Conservation (phyloP, 2,113 vertebrate genomes). For the Phoenicopterus ruber region DNA sequence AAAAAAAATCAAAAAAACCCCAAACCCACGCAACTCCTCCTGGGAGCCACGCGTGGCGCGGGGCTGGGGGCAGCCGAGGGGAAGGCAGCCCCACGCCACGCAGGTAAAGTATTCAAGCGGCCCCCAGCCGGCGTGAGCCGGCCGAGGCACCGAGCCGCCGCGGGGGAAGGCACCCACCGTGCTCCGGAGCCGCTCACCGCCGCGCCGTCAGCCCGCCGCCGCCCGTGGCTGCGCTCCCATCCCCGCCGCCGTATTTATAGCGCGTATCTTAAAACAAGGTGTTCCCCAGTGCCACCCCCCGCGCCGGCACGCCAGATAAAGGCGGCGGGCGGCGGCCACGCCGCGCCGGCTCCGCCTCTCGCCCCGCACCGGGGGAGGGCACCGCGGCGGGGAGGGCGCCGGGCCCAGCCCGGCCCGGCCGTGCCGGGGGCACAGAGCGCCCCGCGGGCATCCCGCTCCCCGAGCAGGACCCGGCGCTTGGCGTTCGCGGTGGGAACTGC, state of each 20-base stretch:
- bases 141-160: not conserved
- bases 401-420: not conserved
- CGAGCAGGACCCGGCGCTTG: not conserved
- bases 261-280: conserved; percentile 32
- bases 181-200: not conserved
- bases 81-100: not conserved
- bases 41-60: not conserved
- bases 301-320: conserved; percentile 55
- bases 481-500: not conserved
- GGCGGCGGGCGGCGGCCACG: conserved; percentile 45
- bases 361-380: conserved; percentile 10
- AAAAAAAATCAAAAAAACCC: too few species aligned
- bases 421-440: not conserved
- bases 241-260: conserved; percentile 71
- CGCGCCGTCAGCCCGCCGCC: not conserved
- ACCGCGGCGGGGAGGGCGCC: not conserved
- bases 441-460: not conserved
- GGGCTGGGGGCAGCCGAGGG: not conserved
- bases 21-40: not conserved
- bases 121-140: too few species aligned
- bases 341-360: conserved; percentile 68
- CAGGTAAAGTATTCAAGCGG: not conserved
- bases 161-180: conserved; percentile 45
- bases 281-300: conserved; percentile 69
- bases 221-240: conserved; percentile 48